Evolutionary conservation across 2,797 vertebrate species (phyloP), one percentile per base, ranked within the genome.

Genomic region (Loris lydekkerianus): DNA sequence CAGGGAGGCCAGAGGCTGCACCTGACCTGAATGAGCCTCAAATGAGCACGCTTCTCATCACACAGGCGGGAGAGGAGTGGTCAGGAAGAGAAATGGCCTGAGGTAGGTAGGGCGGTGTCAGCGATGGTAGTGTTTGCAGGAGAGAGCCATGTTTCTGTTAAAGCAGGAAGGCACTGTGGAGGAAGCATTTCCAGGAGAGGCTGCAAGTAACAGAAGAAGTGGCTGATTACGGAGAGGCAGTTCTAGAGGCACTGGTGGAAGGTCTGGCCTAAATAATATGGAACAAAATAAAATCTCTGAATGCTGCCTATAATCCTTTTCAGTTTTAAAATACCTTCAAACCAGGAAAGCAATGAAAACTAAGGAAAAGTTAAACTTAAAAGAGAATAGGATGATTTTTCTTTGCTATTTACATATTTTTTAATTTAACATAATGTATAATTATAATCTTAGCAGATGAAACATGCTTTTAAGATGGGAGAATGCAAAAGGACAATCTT

Each of bases 381-480:
- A 89, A 86, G 40, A 73, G 0, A 91, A 46, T n/a, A 61, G 80
- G 2, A 58, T 90, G 7, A 5, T 40, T 70, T 31, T 53, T 60
- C 49, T 58, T 92, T 73, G 3, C 43, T 25, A 58, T 43, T 67
- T 81, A 70, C 53, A 3, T n/a, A 60, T 56, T 56, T 83, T 5
- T 80, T 53, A 61, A 23, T 83, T 93, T 86, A 56, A 83, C 13
- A 81, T 58, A 9, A 56, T 81, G 4, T 25, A 4, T 81, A 78
- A 69, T 86, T 91, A 58, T 72, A 70, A 63, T 29, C 27, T 60
- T 83, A 86, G 43, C 67, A 83, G 83, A 73, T n/a, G 40, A 86
- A 91, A 60, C 86, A 40, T 72, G 27, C 77, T n/a, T 75, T n/a
- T 46, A 40, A 90, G 78, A 67, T 80, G 21, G 25, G 10, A 93